Evolutionary conservation across 2,888 invertebrate species (phyloP).

Genomic region (Tinea semifulvella): DNA sequence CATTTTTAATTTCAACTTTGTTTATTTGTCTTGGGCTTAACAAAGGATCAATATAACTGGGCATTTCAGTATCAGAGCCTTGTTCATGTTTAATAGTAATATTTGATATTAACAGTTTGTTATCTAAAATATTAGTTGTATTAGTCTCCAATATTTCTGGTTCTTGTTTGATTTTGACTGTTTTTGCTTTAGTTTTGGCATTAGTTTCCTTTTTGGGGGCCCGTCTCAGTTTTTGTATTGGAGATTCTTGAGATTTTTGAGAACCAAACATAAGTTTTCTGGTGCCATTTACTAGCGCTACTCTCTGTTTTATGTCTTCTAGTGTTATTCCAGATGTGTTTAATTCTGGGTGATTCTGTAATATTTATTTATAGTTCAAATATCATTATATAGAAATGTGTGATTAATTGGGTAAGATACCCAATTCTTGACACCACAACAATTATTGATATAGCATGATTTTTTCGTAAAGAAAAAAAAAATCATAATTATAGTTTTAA

Average conservation of each 20-base stretch:
- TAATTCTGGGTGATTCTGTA: slow-evolving; percentile 76
- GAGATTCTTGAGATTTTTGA: slow-evolving; percentile 33
- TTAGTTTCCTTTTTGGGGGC: slow-evolving; percentile 42
- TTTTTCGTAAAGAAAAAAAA: slow-evolving; percentile 23
- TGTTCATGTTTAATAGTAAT: slow-evolving; percentile 21
- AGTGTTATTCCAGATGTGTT: slow-evolving; percentile 80
- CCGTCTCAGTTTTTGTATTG: slow-evolving; percentile 39
- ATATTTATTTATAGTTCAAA: slow-evolving; percentile 18
- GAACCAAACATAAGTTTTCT: slow-evolving; percentile 58
- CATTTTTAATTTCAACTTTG: slow-evolving; percentile 49
- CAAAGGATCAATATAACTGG: slow-evolving; percentile 51
- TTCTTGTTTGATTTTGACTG: slow-evolving; percentile 40
- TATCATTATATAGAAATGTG: neutral
- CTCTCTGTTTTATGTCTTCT: slow-evolving; percentile 67
- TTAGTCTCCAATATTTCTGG: slow-evolving; percentile 13
- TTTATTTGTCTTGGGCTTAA: slow-evolving; percentile 51
- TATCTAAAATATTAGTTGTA: slow-evolving; percentile 33
- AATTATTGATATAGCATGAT: too few relatives aligned
- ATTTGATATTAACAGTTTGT: slow-evolving; percentile 45
- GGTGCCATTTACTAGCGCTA: slow-evolving; percentile 55
- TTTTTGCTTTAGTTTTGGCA: slow-evolving; percentile 31
- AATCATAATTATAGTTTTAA: too few relatives aligned
- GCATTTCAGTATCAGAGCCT: slow-evolving; percentile 53
- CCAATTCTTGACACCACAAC: too few relatives aligned
- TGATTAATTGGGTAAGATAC: too few relatives aligned